phyloP scores from a whole-genome alignment of 1,140 invertebrate genomes.

The Cardiocondyla obscurior region DNA sequence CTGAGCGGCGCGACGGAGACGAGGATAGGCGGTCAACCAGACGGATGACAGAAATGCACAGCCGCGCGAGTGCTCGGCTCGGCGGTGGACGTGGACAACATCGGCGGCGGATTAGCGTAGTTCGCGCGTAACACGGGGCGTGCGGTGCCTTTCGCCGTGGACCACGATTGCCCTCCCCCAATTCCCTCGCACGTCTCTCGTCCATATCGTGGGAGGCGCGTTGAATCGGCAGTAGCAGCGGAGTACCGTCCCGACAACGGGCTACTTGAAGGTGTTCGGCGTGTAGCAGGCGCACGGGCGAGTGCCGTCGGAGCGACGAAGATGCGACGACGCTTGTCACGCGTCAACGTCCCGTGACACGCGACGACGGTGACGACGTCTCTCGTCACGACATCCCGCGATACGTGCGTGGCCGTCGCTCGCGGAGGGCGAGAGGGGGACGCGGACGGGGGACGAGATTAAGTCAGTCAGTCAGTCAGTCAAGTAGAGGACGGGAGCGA shows the following conservation, averaged over 20 bases:
- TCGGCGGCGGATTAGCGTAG: conserved; percentile 52
- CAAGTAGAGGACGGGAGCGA: conserved; percentile 3
- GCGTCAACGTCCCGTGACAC: conserved; percentile 67
- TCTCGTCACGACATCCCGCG: not conserved
- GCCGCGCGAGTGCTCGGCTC: not conserved
- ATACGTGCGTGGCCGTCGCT: too few relatives aligned
- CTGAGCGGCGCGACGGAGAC: conserved; percentile 27
- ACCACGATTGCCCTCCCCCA: too few relatives aligned
- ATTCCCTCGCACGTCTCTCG: too few relatives aligned
- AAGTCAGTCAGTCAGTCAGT: conserved; percentile 23
- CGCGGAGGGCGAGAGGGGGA: too few relatives aligned
- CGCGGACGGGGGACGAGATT: not conserved
- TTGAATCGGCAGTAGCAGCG: too few relatives aligned
- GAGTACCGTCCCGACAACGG: too few relatives aligned
- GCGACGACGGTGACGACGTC: not conserved
- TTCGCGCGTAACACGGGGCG: conserved; percentile 67
- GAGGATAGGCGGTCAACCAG: not conserved
- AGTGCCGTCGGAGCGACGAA: conserved; percentile 8
- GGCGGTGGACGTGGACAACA: not conserved
- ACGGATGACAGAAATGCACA: conserved; percentile 70
- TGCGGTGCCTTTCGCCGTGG: conserved; percentile 39
- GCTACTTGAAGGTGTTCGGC: conserved; percentile 33
- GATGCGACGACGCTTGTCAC: conserved; percentile 30
- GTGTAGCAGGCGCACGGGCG: conserved; percentile 29
- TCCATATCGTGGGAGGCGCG: too few relatives aligned